Evolutionary conservation across 2,888 invertebrate species (phyloP), one percentile per base, ranked within the genome.

Genomic region (Cosmia trapezina): DNA sequence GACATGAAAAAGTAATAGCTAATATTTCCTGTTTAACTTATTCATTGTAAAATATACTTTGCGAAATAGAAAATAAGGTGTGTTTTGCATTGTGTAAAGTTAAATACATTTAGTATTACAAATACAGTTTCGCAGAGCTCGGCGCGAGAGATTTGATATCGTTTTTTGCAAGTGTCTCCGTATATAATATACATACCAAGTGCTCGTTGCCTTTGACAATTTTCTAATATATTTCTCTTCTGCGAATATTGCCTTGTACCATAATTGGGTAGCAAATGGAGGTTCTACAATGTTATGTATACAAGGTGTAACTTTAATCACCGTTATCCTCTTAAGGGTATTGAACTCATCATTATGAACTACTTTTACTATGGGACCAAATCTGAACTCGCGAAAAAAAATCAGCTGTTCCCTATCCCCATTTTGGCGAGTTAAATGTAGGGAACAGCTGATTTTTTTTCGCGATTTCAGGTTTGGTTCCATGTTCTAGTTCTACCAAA

Each of bases 61-160:
- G 22, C 17, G 0, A 0, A 0, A 0, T 0, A 22, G 0, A 0
- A 0, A 0, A 1, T 70, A 76, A 65, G 33, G 63, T 70, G 0
- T 11, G 41, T 65, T 78, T 81, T 83, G 4, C 6, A 0, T 1
- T 71, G 59, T 63, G 3, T n/a, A 19, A 54, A 37, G 43, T 66
- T 75, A 84, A 81, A 78, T 78, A 82, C 80, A 76, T 80, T 80
- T 80, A 76, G 76, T 70, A 76, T 68, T 70, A 73, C 72, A 63
- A 71, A 69, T 75, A 74, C 74, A 67, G 74, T 76, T 80, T 72
- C 76, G 61, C 72, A 56, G 68, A 78, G 70, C 71, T 53, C 67
- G 64, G 70, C 73, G 81, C 62, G 72, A 83, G 76, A 82, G 83
- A 78, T 87, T 85, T 81, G 78, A 85, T 86, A 80, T 81, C 72